Evolutionary conservation across 2,113 vertebrate genomes (phyloP).

Genomic region (Coryphaenoides rupestris): DNA sequence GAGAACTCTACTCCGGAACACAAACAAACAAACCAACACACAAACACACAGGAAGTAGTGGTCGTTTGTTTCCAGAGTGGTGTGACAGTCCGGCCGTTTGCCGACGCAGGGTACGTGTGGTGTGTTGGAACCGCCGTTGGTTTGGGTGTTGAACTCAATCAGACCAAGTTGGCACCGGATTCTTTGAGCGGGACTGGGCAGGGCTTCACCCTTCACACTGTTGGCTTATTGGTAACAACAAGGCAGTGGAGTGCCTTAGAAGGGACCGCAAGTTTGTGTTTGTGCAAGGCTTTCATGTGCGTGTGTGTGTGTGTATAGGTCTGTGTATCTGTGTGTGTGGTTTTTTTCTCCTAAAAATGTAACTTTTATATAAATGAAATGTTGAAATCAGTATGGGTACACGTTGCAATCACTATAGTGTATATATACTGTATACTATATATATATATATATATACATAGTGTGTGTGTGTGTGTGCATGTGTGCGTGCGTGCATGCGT

Average conservation of each 20-base stretch:
- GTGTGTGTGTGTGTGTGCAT: too few species aligned
- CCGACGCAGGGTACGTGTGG: neutral
- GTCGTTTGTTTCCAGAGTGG: too few species aligned
- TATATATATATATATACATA: too few species aligned
- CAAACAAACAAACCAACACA: neutral
- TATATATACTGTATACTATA: too few species aligned
- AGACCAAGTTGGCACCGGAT: neutral
- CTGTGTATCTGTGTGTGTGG: neutral
- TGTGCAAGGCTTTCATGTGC: neutral
- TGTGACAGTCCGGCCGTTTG: neutral
- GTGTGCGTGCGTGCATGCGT: too few species aligned
- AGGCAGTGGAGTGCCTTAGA: neutral
- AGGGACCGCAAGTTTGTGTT: neutral
- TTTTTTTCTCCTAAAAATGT: neutral
- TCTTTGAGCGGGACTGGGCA: neutral
- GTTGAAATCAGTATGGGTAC: neutral
- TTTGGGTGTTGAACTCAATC: neutral
- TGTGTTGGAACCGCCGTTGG: neutral
- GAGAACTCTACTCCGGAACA: neutral
- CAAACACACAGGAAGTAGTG: neutral
- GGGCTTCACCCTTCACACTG: neutral
- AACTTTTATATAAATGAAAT: neutral
- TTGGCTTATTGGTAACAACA: neutral
- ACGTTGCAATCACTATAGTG: too few species aligned
- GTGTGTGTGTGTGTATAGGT: too few species aligned